Evolutionary conservation across 2,113 vertebrate species (phyloP).

Genomic region (Tinamus guttatus): DNA sequence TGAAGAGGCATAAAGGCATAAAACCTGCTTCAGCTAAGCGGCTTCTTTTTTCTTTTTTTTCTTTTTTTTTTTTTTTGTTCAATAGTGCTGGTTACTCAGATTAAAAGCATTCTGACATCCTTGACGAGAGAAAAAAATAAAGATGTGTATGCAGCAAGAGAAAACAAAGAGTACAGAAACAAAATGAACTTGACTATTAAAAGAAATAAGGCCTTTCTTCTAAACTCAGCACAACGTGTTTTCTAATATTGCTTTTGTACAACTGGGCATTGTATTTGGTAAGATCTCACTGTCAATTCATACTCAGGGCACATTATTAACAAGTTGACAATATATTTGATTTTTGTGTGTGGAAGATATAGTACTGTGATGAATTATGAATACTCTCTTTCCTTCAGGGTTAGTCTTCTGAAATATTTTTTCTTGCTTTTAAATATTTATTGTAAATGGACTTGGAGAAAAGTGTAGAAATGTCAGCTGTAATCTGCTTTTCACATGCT

Average conservation of each 20-base stretch:
- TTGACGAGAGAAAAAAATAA: neutral
- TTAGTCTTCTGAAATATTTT: constrained; percentile 7
- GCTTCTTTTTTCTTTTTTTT: too few relatives aligned
- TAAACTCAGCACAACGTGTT: neutral
- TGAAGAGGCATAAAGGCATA: neutral
- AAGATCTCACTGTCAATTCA: constrained; percentile 4
- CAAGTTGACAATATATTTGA: neutral
- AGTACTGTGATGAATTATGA: constrained; percentile 56
- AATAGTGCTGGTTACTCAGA: neutral
- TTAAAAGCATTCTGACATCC: neutral
- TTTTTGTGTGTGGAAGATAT: neutral
- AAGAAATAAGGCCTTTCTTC: neutral
- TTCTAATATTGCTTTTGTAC: neutral
- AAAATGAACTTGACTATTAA: neutral
- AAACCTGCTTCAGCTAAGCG: neutral
- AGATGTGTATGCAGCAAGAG: neutral
- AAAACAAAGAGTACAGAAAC: neutral
- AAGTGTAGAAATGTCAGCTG: constrained; percentile 15
- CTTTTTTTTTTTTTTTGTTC: neutral
- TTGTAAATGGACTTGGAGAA: constrained; percentile 9
- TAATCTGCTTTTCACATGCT: neutral
- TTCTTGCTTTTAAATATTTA: constrained; percentile 51
- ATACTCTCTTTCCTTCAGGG: constrained; percentile 6
- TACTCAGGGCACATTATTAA: constrained; percentile 5
- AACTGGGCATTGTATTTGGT: neutral